Conservation (phyloP, 2,888 invertebrate species). For the Fabriciana adippe region DNA sequence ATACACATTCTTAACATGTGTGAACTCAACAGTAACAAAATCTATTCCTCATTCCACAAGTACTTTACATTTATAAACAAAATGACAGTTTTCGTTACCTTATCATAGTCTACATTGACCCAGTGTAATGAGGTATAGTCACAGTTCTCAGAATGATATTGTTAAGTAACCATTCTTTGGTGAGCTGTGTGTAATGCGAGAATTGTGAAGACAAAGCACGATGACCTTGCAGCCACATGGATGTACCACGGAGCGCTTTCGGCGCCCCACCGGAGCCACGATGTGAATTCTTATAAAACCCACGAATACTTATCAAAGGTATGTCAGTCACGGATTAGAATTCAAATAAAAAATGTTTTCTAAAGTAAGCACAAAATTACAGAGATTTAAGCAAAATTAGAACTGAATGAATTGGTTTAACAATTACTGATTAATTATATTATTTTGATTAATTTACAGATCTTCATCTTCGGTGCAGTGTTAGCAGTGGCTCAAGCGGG, state of each 20-base stretch:
- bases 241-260: constrained; percentile 52
- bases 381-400: not conserved
- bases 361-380: constrained; percentile 62
- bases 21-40: constrained; percentile 28
- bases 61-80: constrained; percentile 38
- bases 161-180: constrained; percentile 70
- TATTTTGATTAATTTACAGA: constrained; percentile 49
- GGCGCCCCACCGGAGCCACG: constrained; percentile 70
- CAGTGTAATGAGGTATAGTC: constrained; percentile 57
- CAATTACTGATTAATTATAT: constrained; percentile 9
- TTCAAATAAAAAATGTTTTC: constrained; percentile 73
- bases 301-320: constrained; percentile 66
- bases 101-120: constrained; percentile 60
- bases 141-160: constrained; percentile 67
- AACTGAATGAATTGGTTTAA: not conserved
- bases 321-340: constrained; percentile 74
- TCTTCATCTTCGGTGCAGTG: constrained; percentile 63
- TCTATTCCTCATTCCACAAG: constrained; percentile 39
- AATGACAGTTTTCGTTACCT: constrained; percentile 48
- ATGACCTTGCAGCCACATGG: constrained; percentile 66
- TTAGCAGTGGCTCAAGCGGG: constrained; percentile 78
- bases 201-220: constrained; percentile 73
- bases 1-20: constrained; percentile 29
- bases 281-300: constrained; percentile 76
- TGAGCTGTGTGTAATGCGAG: constrained; percentile 62